Evolutionary conservation across 2,113 vertebrate genomes (phyloP).

Genomic region (Salvelinus fontinalis): DNA sequence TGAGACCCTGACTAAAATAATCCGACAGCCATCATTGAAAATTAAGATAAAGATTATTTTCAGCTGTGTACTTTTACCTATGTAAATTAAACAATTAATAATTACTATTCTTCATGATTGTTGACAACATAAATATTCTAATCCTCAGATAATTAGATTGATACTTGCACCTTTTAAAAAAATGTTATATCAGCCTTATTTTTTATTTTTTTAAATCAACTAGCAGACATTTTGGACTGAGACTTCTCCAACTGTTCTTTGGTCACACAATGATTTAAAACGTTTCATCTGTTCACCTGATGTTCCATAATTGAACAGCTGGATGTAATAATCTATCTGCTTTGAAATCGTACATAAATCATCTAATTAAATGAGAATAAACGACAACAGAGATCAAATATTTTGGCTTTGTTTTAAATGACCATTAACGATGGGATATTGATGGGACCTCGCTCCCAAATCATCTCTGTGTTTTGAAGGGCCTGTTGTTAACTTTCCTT

Average conservation of each 20-base stretch:
- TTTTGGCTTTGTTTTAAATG: neutral
- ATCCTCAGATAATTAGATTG: neutral
- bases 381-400: neutral
- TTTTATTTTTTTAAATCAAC: neutral
- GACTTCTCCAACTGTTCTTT: neutral
- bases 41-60: neutral
- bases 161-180: neutral
- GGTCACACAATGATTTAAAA: slow-evolving; percentile 2
- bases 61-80: neutral
- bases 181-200: neutral
- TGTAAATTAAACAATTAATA: neutral
- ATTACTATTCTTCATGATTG: neutral
- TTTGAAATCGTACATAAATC: neutral
- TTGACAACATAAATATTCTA: neutral
- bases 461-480: neutral
- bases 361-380: neutral
- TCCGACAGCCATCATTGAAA: neutral
- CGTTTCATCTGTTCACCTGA: neutral
- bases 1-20: neutral
- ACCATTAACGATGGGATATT: neutral
- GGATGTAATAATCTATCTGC: neutral
- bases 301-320: neutral
- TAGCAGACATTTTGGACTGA: neutral
- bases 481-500: neutral
- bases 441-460: neutral